A percentile compares a stretch with the other conserved stretches of the same genome.
phyloP scores from a whole-genome alignment of 1,140 invertebrate species.

The Anastrepha ludens region DNA sequence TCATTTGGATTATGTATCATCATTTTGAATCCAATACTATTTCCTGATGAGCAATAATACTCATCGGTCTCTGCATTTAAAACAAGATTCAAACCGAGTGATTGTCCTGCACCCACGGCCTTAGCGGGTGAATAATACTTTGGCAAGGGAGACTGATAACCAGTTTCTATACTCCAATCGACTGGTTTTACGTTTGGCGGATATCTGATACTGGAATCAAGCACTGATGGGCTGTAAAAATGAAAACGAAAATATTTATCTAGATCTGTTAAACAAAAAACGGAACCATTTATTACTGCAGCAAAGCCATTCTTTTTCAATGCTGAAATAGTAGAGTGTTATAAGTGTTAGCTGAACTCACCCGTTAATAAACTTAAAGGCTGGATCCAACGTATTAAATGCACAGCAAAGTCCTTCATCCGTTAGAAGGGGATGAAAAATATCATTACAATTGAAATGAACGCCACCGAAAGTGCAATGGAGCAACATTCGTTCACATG shows the following conservation, averaged over 20 bases:
- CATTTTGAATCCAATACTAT: constrained; percentile 83
- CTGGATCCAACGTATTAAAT: constrained; percentile 83
- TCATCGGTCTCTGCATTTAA: constrained; percentile 82
- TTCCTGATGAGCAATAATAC: constrained; percentile 86
- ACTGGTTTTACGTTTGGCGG: constrained; percentile 69
- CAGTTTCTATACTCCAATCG: constrained; percentile 84
- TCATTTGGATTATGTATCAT: constrained; percentile 84
- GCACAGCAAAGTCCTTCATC: constrained; percentile 89
- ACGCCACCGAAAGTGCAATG: constrained; percentile 80
- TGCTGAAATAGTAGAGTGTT: no score
- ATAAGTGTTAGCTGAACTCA: constrained; percentile 19
- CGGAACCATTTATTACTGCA: no score
- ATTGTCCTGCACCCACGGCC: constrained; percentile 78
- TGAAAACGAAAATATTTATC: background rate
- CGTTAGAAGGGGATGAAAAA: constrained; percentile 85
- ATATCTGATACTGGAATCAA: constrained; percentile 3
- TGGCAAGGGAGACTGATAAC: constrained; percentile 77
- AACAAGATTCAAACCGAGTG: constrained; percentile 82
- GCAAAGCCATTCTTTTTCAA: no score
- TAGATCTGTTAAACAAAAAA: no score
- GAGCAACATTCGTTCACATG: constrained; percentile 82
- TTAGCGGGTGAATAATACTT: constrained; percentile 79
- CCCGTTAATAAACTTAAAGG: constrained; percentile 78
- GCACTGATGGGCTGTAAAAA: background rate
- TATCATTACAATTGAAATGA: constrained; percentile 77